Conservation (phyloP, 2,797 vertebrate genomes). For the Falco columbarius region DNA sequence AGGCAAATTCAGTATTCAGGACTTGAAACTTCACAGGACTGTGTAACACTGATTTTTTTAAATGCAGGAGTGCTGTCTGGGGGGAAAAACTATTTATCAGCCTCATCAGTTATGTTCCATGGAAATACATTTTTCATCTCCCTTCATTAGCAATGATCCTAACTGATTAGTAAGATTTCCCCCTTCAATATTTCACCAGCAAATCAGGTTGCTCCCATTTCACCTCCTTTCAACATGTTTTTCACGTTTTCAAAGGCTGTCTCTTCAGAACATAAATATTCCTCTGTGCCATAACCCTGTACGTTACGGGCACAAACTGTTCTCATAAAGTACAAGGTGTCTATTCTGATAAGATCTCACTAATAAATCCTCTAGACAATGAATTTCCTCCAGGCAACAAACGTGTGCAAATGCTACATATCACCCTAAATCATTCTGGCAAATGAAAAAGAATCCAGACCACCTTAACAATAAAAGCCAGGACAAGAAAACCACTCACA, state of each 20-base stretch:
- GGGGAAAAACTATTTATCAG: neutral
- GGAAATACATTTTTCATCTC: neutral
- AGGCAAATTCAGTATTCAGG: neutral
- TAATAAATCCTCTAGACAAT: constrained; percentile 2
- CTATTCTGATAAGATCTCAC: neutral
- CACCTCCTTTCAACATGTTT: neutral
- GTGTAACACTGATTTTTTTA: neutral
- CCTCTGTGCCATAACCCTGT: neutral
- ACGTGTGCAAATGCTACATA: neutral
- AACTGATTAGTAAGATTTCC: neutral
- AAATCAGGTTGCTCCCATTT: neutral
- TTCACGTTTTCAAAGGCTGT: neutral
- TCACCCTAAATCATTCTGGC: neutral
- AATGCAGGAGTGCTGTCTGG: neutral
- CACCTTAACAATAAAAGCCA: neutral
- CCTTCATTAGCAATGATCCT: neutral
- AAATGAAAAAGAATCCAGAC: neutral
- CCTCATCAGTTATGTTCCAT: neutral
- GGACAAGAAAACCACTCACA: neutral
- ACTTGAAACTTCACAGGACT: neutral
- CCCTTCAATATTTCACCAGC: neutral
- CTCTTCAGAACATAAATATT: neutral
- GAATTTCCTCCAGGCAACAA: neutral
- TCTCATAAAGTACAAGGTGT: neutral
- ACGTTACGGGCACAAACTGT: neutral